Conservation (phyloP, 2,888 invertebrate genomes). For the Arrhopalites spinosus region DNA sequence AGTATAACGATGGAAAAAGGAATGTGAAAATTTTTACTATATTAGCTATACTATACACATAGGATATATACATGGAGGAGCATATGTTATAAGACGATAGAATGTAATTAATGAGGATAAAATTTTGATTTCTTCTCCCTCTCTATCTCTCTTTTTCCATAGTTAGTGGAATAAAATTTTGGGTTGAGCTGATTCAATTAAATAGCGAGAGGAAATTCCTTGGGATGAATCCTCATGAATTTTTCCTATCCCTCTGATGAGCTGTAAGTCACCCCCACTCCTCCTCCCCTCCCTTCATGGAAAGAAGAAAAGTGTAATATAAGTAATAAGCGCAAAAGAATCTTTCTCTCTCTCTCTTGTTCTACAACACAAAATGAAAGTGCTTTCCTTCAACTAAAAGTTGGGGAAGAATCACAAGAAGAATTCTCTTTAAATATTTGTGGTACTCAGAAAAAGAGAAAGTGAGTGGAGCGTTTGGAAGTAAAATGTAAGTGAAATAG, state of each 20-base stretch:
- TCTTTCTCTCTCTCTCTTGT: too few species aligned
- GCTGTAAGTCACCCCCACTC: neutral
- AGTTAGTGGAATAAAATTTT: neutral
- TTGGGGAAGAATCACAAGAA: neutral
- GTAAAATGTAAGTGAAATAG: slow-evolving; percentile 17
- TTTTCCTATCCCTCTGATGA: neutral
- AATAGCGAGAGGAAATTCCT: neutral
- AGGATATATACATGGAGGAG: too few species aligned
- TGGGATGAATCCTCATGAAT: slow-evolving; percentile 12
- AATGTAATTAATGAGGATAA: too few species aligned
- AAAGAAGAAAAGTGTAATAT: neutral
- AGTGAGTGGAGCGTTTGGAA: too few species aligned
- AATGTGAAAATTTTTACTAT: too few species aligned
- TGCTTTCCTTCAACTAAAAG: neutral
- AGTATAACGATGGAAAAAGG: too few species aligned
- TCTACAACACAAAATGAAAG: too few species aligned
- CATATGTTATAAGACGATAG: too few species aligned
- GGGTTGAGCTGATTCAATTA: neutral
- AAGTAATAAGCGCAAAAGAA: neutral
- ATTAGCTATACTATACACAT: too few species aligned
- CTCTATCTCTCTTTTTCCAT: too few species aligned
- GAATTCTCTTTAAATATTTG: slow-evolving; percentile 12
- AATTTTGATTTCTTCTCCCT: too few species aligned
- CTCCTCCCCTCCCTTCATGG: neutral
- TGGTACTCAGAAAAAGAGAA: neutral